Conservation (phyloP, 2,888 invertebrate genomes). For the Drosophila tanythrix region DNA sequence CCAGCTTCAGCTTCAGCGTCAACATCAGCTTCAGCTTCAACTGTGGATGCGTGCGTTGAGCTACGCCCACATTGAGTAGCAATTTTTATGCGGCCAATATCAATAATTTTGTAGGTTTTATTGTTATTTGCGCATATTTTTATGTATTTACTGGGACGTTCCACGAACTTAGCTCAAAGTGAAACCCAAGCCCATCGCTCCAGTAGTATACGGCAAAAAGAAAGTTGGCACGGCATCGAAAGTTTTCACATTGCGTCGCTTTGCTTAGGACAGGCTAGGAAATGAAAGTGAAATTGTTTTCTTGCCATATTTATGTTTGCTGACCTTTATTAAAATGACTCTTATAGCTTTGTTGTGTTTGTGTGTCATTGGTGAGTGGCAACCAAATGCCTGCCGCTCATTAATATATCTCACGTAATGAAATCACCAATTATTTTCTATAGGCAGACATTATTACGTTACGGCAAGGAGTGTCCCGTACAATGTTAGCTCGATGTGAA, state of each 20-base stretch:
- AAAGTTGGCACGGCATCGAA: constrained; percentile 29
- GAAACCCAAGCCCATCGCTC: not conserved
- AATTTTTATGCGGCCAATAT: constrained; percentile 72
- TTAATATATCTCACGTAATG: constrained; percentile 43
- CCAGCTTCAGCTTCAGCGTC: not conserved
- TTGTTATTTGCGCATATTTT: constrained; percentile 79
- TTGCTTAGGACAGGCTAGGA: constrained; percentile 29
- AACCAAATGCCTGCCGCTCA: constrained; percentile 20
- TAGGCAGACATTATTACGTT: not conserved
- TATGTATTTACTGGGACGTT: constrained; percentile 61
- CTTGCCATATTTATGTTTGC: constrained; percentile 48
- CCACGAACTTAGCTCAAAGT: constrained; percentile 3
- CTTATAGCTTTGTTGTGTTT: constrained; percentile 29
- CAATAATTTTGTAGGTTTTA: constrained; percentile 78
- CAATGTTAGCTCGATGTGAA: not conserved
- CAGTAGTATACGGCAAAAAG: not conserved
- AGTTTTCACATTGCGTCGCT: constrained; percentile 33
- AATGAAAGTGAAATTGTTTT: constrained; percentile 62
- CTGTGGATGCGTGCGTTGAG: constrained; percentile 33
- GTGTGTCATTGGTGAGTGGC: constrained; percentile 2
- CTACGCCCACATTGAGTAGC: constrained; percentile 62
- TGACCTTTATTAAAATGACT: constrained; percentile 63
- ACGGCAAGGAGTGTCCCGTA: constrained; percentile 4
- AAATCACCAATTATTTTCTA: constrained; percentile 47
- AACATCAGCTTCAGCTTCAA: constrained; percentile 16